Conservation (phyloP, 2,797 vertebrate species). For the Typhlichthys eigenmanni region DNA sequence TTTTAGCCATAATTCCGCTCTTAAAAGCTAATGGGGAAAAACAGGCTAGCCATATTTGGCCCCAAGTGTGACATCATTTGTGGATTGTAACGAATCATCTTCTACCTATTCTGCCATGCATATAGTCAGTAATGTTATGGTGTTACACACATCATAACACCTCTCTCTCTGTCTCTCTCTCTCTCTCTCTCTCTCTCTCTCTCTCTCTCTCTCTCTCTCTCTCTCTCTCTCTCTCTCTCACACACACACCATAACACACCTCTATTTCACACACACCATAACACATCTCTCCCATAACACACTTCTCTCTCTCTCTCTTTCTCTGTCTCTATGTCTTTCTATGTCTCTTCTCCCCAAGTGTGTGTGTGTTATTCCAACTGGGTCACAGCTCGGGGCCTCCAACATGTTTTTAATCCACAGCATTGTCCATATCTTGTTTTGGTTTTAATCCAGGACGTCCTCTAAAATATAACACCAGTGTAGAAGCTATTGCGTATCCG, state of each 20-base stretch:
- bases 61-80: too few species aligned
- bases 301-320: slow-evolving; percentile 5
- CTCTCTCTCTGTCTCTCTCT: not conserved
- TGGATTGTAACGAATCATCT: too few species aligned
- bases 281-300: not conserved
- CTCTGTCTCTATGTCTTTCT: slow-evolving; percentile 3
- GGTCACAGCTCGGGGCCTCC: slow-evolving; percentile 40
- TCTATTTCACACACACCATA: not conserved
- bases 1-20: too few species aligned
- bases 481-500: slow-evolving; percentile 28
- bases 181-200: not conserved
- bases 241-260: not conserved
- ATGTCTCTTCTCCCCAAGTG: not conserved
- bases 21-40: too few species aligned
- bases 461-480: slow-evolving; percentile 18
- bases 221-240: not conserved
- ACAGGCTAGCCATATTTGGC: too few species aligned
- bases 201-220: not conserved
- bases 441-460: slow-evolving; percentile 32
- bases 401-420: slow-evolving; percentile 42
- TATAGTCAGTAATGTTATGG: too few species aligned
- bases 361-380: slow-evolving; percentile 26
- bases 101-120: too few species aligned
- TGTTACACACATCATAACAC: too few species aligned
- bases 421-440: slow-evolving; percentile 10